Conservation (phyloP, 2,113 vertebrate species). For the Suncus etruscus region DNA sequence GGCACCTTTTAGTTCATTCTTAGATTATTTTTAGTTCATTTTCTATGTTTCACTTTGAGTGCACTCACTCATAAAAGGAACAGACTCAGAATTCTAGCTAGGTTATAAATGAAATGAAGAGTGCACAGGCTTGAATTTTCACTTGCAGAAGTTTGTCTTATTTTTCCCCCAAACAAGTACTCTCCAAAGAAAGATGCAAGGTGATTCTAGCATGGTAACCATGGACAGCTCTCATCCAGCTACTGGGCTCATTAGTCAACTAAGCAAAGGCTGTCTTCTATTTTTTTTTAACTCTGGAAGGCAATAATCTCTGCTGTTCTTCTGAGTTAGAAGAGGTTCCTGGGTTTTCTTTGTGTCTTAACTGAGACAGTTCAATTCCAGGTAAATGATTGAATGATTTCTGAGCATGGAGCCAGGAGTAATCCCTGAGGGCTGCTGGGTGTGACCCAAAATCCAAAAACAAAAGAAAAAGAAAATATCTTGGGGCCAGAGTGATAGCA, state of each 20-base stretch:
- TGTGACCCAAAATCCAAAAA: too few relatives aligned
- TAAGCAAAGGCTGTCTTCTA: too few relatives aligned
- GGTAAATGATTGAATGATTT: neutral
- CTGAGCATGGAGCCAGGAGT: too few relatives aligned
- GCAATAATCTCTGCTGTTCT: too few relatives aligned
- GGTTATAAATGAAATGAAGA: neutral
- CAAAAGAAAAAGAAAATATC: too few relatives aligned
- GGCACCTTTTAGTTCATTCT: neutral
- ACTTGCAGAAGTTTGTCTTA: neutral
- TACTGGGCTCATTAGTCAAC: too few relatives aligned
- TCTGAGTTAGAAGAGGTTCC: too few relatives aligned
- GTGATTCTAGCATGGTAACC: neutral
- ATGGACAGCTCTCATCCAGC: too few relatives aligned
- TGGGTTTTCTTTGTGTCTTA: constrained; percentile 20
- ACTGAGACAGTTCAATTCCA: neutral
- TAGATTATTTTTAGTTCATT: too few relatives aligned
- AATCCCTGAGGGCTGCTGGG: too few relatives aligned
- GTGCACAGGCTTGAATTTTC: neutral
- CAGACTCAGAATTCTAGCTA: neutral
- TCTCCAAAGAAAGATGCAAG: neutral
- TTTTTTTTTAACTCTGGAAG: too few relatives aligned
- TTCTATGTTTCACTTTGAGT: neutral
- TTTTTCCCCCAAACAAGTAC: neutral
- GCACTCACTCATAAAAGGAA: neutral
- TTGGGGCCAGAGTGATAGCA: too few relatives aligned